Conservation (phyloP, 1,140 invertebrate species). For the Pseudomyrmex flavicornis region DNA sequence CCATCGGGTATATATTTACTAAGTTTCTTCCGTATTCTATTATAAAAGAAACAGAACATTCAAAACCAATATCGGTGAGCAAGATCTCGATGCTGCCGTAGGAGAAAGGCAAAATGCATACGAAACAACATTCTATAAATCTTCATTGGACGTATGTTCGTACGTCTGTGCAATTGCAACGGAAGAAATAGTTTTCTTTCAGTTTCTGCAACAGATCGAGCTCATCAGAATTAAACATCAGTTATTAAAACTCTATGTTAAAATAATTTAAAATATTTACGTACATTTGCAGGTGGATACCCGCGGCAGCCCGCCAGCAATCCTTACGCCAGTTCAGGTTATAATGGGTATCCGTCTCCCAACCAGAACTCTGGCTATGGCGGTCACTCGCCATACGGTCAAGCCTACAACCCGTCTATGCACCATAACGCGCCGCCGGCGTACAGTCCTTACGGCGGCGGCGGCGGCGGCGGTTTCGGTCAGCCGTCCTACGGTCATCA, state of each 20-base stretch:
- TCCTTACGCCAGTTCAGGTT: slow-evolving; percentile 41
- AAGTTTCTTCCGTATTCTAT: neutral
- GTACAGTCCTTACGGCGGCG: slow-evolving; percentile 30
- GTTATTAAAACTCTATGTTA: neutral
- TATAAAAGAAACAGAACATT: neutral
- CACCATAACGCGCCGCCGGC: slow-evolving; percentile 12
- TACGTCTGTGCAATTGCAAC: no score
- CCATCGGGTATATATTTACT: slow-evolving; percentile 32
- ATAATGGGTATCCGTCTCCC: slow-evolving; percentile 1
- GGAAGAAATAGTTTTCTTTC: no score
- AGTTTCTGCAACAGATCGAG: neutral
- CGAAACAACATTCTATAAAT: no score
- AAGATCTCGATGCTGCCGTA: no score
- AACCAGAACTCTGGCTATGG: slow-evolving; percentile 32
- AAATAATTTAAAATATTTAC: neutral
- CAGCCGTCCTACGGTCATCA: slow-evolving; percentile 33
- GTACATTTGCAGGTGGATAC: slow-evolving; percentile 66
- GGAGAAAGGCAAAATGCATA: no score
- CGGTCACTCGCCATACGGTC: slow-evolving; percentile 27
- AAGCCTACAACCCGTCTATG: slow-evolving; percentile 62
- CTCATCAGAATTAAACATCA: neutral
- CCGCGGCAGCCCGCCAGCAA: slow-evolving; percentile 65
- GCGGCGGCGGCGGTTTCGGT: neutral
- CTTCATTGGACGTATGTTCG: no score
- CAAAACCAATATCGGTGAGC: no score